Conservation (phyloP, 2,113 vertebrate species). For the Promerops cafer region DNA sequence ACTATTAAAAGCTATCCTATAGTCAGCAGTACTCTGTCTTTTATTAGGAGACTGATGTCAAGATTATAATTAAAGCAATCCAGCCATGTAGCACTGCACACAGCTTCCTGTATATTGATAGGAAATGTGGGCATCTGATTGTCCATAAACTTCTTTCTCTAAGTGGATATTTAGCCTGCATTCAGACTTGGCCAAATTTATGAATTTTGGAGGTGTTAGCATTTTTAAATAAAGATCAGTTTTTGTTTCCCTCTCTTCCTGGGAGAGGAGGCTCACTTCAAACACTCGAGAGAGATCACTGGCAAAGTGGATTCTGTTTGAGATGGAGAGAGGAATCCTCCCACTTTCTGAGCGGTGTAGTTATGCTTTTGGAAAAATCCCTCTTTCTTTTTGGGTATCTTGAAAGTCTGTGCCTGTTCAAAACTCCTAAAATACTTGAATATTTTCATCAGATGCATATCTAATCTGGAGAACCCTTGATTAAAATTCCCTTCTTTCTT, state of each 20-base stretch:
- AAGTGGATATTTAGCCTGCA: not conserved
- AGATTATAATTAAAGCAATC: constrained; percentile 59
- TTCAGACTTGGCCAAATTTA: not conserved
- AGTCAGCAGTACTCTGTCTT: constrained; percentile 46
- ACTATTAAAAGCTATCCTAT: constrained; percentile 56
- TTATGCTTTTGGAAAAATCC: constrained; percentile 16
- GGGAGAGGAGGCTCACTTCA: not conserved
- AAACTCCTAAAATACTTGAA: constrained; percentile 25
- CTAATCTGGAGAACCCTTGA: constrained; percentile 42
- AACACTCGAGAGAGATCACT: not conserved
- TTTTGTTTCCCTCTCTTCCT: not conserved
- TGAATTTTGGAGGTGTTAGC: not conserved
- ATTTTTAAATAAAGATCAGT: not conserved
- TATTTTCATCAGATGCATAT: constrained; percentile 22
- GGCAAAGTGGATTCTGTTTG: not conserved
- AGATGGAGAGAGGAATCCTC: not conserved
- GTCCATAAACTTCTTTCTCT: not conserved
- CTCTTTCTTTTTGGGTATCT: not conserved
- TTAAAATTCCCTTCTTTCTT: constrained; percentile 47
- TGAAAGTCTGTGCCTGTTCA: constrained; percentile 3
- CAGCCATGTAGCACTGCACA: constrained; percentile 17
- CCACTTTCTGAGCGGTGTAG: not conserved
- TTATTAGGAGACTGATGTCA: constrained; percentile 54
- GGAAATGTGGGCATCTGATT: not conserved
- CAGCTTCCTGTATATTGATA: constrained; percentile 29